Percentiles rank a stretch among this genome's conserved stretches.
Conservation (phyloP, 1,140 invertebrate genomes). For the silkworm (Bombyx mori) region ASM3026992v2 NC_085121.1:4324001-4324500, state of each 20-base stretch:
- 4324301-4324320: slow-evolving; percentile 33
- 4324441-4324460: slow-evolving; percentile 1
- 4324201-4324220: slow-evolving; percentile 16
- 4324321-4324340: slow-evolving; percentile 53
- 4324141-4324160: slow-evolving; percentile 20
- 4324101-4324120: slow-evolving; percentile 40
- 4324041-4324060: slow-evolving; percentile 10
- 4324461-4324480: background rate
- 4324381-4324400: slow-evolving; percentile 45
- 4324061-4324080: slow-evolving; percentile 10
- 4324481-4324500: slow-evolving; percentile 4
- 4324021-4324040: slow-evolving; percentile 22
- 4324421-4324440: slow-evolving; percentile 40
- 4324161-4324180: slow-evolving; percentile 26
- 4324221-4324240: background rate
- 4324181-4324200: slow-evolving; percentile 48
- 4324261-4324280: background rate
- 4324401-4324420: slow-evolving; percentile 29
- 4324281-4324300: slow-evolving; percentile 21
- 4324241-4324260: background rate
- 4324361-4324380: slow-evolving; percentile 37
- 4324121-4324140: slow-evolving; percentile 37
- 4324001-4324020: slow-evolving; percentile 22
- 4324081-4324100: slow-evolving; percentile 28
- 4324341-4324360: slow-evolving; percentile 27